Base-by-base conservation (phyloP, 2,888 invertebrate genomes). In the Eupeodes latifasciatus region DNA sequence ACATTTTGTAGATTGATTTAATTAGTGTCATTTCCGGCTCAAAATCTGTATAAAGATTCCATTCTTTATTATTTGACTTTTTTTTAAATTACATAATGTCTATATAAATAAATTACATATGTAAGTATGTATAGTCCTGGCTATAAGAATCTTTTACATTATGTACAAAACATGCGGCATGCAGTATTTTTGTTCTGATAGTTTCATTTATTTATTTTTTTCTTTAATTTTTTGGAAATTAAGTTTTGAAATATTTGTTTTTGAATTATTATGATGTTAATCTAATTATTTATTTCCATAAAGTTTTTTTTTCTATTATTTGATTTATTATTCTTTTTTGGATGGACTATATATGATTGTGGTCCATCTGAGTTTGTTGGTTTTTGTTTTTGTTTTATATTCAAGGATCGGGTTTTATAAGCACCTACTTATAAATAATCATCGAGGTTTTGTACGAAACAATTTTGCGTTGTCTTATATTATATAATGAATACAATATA, bases 401-500 rank as follows among this genome's bases (percentile, higher is more conserved):
- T 59, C 9, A 49, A 66, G 49, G 66, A 69, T 69, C 69, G 69
- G 69, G 69, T 69, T 71, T 71, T 71, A 71, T 71, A 71, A 71
- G 71, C 71, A 71, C 71, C 44, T 82, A 76, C 81, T 85, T 88
- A 84, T 84, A 71, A 61, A 81, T 78, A 88, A 88, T 85, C 88
- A 78, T 88, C 88, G 88, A 88, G 88, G 78, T 78, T 85, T 87
- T 80, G 27, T 85, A 85, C 59, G 88, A 85, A 88, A 84, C 88
- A 88, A 66, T 78, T 88, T 79, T 62, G 69, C 80, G 61, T 78
- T 78, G 69, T 77, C 78, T 88, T 88, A 81, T 88, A 85, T 88
- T 88, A 88, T 87, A 87, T 88, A 85, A 88, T 78, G 66, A 88
- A 88, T 88, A 88, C 81, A 88, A 88, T 88, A 88, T 85, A 88